These are phyloP conservation scores for Xiphias gladius DNA, from an alignment of 2,113 vertebrate genomes.

Conservation along the genomic window DNA sequence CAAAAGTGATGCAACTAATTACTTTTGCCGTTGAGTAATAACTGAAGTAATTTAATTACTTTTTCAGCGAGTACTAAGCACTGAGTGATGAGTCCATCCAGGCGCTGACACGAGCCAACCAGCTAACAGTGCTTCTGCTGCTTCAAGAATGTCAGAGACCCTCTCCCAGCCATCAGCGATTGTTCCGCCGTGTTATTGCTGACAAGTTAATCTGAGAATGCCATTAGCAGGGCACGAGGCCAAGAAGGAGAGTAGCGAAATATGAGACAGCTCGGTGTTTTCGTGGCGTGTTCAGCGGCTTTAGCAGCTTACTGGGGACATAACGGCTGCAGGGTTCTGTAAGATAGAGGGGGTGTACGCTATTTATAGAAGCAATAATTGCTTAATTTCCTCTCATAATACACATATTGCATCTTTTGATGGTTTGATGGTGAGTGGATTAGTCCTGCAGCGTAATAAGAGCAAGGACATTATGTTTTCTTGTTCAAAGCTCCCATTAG, in stretches of 20 bases:
- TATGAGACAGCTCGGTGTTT: constrained; percentile 48
- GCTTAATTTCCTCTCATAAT: constrained; percentile 65
- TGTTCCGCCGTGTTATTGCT: constrained; percentile 33
- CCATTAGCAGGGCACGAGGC: constrained; percentile 8
- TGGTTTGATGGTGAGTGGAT: constrained; percentile 60
- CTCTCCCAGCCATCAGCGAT: constrained; percentile 4
- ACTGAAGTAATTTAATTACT: no score
- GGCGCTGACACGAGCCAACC: background rate
- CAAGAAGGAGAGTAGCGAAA: background rate
- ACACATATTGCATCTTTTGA: constrained; percentile 58
- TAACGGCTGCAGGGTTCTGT: constrained; percentile 9
- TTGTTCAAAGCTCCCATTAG: constrained; percentile 55
- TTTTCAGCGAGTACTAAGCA: no score
- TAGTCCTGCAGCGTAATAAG: constrained; percentile 33
- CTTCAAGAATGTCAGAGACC: background rate
- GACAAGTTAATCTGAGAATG: constrained; percentile 15
- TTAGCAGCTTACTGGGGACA: constrained; percentile 31
- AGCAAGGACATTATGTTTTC: constrained; percentile 44
- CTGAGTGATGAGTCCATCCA: background rate
- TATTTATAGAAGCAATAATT: constrained; percentile 66
- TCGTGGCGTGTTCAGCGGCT: constrained; percentile 71
- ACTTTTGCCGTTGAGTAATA: no score
- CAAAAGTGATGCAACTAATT: no score
- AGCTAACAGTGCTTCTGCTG: constrained; percentile 16
- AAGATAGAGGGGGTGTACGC: background rate